These are phyloP conservation scores for Lomographa bimaculata DNA, from an alignment of 2,888 invertebrate species.

Conservation along the genomic window DNA sequence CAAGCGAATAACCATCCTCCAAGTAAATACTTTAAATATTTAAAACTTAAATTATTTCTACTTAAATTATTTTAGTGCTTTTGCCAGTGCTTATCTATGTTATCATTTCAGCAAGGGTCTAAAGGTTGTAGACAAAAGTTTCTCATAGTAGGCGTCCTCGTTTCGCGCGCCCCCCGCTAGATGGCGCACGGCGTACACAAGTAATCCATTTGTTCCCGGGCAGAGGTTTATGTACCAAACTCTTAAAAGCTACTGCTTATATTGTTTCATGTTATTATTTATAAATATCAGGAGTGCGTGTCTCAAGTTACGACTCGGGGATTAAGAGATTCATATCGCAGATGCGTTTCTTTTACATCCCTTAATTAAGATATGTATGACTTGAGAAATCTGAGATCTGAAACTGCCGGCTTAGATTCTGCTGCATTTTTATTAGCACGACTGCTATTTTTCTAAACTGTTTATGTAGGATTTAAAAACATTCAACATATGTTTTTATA, in stretches of 20 bases:
- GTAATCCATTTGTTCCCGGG: slow-evolving; percentile 83
- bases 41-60: too few species aligned
- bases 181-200: slow-evolving; percentile 78
- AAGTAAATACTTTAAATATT: too few species aligned
- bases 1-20: too few species aligned
- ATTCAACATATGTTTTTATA: too few species aligned
- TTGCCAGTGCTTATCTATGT: too few species aligned
- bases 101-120: too few species aligned
- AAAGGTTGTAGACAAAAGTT: too few species aligned
- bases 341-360: slow-evolving; percentile 32
- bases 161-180: slow-evolving; percentile 75
- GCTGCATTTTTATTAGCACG: neutral
- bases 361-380: slow-evolving; percentile 22
- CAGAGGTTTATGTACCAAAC: slow-evolving; percentile 78
- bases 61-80: too few species aligned
- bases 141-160: slow-evolving; percentile 33
- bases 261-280: slow-evolving; percentile 80
- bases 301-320: slow-evolving; percentile 43
- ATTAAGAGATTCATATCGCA: slow-evolving; percentile 42
- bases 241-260: slow-evolving; percentile 68
- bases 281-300: slow-evolving; percentile 69
- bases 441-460: neutral
- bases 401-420: too few species aligned
- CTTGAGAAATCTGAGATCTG: too few species aligned
- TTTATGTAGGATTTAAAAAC: too few species aligned